Percentiles rank a stretch among this genome's conserved stretches.
Evolutionary conservation across 2,888 invertebrate genomes (phyloP).

Genomic region (Caradrina clavipalpis): DNA sequence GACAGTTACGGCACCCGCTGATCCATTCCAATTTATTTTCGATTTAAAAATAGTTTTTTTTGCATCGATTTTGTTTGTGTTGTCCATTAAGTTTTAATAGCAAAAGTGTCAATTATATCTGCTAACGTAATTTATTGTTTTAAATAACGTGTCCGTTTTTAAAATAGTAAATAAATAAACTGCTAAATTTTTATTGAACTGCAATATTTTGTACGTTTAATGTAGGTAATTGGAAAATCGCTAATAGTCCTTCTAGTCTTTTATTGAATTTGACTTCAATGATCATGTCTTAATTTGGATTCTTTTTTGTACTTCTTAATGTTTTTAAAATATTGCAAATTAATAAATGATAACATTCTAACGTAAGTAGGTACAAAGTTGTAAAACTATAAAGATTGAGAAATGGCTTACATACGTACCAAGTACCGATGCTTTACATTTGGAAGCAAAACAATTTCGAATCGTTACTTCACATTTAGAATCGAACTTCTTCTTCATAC

Average conservation of each 20-base stretch:
- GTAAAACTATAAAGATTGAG: constrained; percentile 34
- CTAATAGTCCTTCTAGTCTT: constrained; percentile 63
- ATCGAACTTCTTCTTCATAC: constrained; percentile 51
- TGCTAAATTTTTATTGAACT: constrained; percentile 35
- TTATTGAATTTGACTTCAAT: constrained; percentile 51
- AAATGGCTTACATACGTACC: constrained; percentile 19
- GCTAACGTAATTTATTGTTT: constrained; percentile 36
- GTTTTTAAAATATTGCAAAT: constrained; percentile 52
- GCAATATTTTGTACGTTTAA: constrained; percentile 47
- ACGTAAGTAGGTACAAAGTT: constrained; percentile 45
- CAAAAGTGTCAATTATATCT: constrained; percentile 70
- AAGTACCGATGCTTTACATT: constrained; percentile 50
- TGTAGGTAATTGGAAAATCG: constrained; percentile 41
- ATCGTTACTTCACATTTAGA: constrained; percentile 49
- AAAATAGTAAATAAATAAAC: constrained; percentile 1
- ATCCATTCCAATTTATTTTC: constrained; percentile 80
- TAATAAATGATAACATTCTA: constrained; percentile 43
- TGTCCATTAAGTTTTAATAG: constrained; percentile 63
- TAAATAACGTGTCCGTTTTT: constrained; percentile 22
- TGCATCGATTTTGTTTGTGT: constrained; percentile 67
- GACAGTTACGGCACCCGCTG: constrained; percentile 76
- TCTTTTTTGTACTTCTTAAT: constrained; percentile 43
- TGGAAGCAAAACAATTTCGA: constrained; percentile 57
- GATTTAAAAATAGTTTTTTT: constrained; percentile 44
- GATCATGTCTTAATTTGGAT: constrained; percentile 45